Evolutionary conservation across 2,113 vertebrate genomes (phyloP), one percentile per base, ranked within the genome.

Genomic region (Capreolus pygargus): DNA sequence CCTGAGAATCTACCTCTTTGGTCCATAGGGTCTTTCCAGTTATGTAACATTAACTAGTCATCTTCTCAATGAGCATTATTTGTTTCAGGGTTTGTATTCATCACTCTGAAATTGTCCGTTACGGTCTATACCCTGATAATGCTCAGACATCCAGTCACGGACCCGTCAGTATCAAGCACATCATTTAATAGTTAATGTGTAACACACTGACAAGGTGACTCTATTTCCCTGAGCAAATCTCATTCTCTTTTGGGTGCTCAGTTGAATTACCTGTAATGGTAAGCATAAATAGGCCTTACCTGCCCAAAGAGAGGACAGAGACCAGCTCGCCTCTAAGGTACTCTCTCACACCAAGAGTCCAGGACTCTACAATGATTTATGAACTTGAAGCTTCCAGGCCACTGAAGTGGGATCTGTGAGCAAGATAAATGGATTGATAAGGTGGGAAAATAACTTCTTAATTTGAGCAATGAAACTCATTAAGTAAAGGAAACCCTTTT

Each of bases 391-490:
- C 86, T 96, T 98, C 94, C 39, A 92, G 67, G 61, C 78, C 60
- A 83, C 70, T 55, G 89, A 93, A 78, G 28, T 19, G 14, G 78
- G 25, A 94, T 91, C 67, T 60, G 23, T 58, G 36, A 89, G 30
- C 89, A 86, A 91, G 86, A 96, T 91, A 96, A 96, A 93, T 94
- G 89, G 54, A 93, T 93, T 74, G 83, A 74, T 92, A 79, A 74
- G 57, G 83, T 89, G 7, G 39, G 87, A 89, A 95, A 64, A 95
- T 58, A 95, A 60, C 47, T 92, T 64, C 90, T 96, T 97, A 91
- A 96, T 93, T 86, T 97, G 83, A 97, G 60, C 30, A 89, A 86
- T 96, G 89, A 94, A 96, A 96, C 47, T 74, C 91, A 92, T 96
- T 98, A 97, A 97, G 61, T 52, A 94, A 95, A 85, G 58, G 70